phyloP scores from a whole-genome alignment of 2,888 invertebrate genomes.

The Alloplasta piceator region DNA sequence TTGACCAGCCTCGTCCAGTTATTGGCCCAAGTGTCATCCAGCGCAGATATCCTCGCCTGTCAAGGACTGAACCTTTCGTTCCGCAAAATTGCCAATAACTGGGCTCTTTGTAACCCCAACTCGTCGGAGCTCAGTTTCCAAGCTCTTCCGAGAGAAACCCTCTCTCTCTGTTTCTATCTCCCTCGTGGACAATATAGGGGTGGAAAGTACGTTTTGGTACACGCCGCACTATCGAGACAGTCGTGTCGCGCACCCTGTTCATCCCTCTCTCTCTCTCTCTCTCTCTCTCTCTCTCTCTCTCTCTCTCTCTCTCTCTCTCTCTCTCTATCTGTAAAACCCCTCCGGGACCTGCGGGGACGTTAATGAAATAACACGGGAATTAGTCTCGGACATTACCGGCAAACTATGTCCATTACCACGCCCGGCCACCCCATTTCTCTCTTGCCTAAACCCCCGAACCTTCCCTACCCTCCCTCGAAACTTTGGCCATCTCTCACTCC shows the following conservation, averaged over 20 bases:
- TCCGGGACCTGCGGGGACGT: constrained; percentile 80
- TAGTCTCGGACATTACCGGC: constrained; percentile 83
- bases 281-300: constrained; percentile 15
- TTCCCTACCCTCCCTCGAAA: constrained; percentile 5
- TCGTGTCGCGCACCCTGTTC: constrained; percentile 1
- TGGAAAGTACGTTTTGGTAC: constrained; percentile 52
- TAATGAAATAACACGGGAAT: constrained; percentile 84
- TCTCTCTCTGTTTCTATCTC: too few relatives aligned
- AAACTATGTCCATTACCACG: constrained; percentile 83
- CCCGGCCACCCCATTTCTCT: constrained; percentile 50
- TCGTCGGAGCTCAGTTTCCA: too few relatives aligned
- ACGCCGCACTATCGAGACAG: constrained; percentile 57
- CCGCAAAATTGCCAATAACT: too few relatives aligned
- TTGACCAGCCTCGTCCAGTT: too few relatives aligned
- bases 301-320: constrained; percentile 16
- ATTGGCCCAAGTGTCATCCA: too few relatives aligned
- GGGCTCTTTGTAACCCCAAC: too few relatives aligned
- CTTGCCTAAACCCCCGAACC: constrained; percentile 13
- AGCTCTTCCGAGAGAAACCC: too few relatives aligned
- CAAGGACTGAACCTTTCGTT: too few relatives aligned
- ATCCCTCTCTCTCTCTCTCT: constrained; percentile 14
- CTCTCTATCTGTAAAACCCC: constrained; percentile 70
- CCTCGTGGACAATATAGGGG: constrained; percentile 16
- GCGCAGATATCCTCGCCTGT: too few relatives aligned
- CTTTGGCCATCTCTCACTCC: not conserved